A percentile compares a stretch with the other conserved stretches of the same genome.
Conservation (phyloP, 2,113 vertebrate species). For the Bolborhynchus lineola region DNA sequence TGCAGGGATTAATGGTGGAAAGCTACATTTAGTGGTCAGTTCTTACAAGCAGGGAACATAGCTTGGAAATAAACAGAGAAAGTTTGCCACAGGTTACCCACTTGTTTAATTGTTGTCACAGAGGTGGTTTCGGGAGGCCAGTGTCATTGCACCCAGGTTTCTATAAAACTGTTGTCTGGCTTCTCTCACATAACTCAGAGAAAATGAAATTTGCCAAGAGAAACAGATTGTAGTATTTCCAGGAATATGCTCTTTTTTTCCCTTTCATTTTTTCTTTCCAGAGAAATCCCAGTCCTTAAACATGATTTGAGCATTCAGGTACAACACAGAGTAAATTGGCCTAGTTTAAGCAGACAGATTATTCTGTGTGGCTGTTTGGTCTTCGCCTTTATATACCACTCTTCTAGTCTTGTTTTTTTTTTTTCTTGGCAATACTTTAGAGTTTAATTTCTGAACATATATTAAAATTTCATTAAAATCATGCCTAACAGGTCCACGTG, state of each 20-base stretch:
- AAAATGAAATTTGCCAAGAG: slow-evolving; percentile 32
- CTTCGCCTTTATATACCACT: neutral
- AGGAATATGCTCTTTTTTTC: neutral
- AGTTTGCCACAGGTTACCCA: neutral
- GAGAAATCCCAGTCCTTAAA: slow-evolving; percentile 47
- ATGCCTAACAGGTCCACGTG: neutral
- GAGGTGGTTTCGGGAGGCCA: neutral
- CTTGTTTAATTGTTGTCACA: neutral
- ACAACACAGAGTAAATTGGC: neutral
- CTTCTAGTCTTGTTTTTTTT: neutral
- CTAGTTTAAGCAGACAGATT: neutral
- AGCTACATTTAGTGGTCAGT: neutral
- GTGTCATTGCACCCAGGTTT: neutral
- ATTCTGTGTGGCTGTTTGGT: neutral
- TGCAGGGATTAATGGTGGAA: neutral
- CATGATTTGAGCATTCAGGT: slow-evolving; percentile 33
- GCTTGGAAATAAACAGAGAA: neutral
- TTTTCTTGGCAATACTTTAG: neutral
- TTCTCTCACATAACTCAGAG: neutral
- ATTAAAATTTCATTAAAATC: neutral
- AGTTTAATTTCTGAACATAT: neutral
- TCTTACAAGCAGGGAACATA: neutral
- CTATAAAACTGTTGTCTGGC: neutral
- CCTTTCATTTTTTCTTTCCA: neutral
- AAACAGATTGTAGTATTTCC: slow-evolving; percentile 26